A percentile compares a stretch with the other conserved stretches of the same genome.
Evolutionary conservation across 2,888 invertebrate genomes (phyloP).

Genomic region (Netelia fuscicornis): DNA sequence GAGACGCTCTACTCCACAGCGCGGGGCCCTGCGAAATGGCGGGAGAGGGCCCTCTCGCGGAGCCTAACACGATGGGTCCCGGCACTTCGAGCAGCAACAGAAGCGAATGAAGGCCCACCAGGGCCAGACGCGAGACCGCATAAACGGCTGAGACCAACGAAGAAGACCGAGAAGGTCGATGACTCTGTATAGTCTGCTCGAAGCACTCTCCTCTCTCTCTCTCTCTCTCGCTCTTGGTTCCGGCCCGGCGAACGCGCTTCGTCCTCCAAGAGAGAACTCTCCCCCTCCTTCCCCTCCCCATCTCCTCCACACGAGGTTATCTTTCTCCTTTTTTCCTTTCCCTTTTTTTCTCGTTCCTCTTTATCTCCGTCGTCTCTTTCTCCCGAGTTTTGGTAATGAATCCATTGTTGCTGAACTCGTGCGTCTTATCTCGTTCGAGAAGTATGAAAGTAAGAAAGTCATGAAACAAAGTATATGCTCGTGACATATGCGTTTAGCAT

Average conservation of each 20-base stretch:
- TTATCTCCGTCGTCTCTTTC: conserved; percentile 13
- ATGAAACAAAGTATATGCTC: conserved; percentile 1
- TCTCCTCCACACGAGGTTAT: background rate
- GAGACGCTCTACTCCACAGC: conserved; percentile 25
- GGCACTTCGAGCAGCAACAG: conserved; percentile 45
- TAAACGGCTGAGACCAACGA: conserved; percentile 52
- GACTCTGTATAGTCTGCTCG: conserved; percentile 50
- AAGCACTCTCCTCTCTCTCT: conserved; percentile 33
- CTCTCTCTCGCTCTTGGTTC: conserved; percentile 36
- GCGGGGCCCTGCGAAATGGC: background rate
- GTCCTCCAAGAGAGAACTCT: conserved; percentile 35
- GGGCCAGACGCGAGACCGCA: conserved; percentile 56
- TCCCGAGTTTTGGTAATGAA: conserved; percentile 72
- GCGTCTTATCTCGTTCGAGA: conserved; percentile 52
- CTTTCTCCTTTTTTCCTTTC: conserved; percentile 25
- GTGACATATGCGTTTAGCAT: background rate
- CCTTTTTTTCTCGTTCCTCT: background rate
- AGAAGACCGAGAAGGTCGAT: conserved; percentile 60
- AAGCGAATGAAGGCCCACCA: conserved; percentile 59
- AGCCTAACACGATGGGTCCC: conserved; percentile 20
- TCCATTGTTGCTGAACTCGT: conserved; percentile 71
- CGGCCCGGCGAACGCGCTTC: conserved; percentile 63
- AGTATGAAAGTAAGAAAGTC: conserved; percentile 1
- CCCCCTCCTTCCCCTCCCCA: background rate
- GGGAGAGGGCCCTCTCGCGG: background rate